phyloP scores from a whole-genome alignment of 2,888 invertebrate species.

The Psylliodes chrysocephalus region DNA sequence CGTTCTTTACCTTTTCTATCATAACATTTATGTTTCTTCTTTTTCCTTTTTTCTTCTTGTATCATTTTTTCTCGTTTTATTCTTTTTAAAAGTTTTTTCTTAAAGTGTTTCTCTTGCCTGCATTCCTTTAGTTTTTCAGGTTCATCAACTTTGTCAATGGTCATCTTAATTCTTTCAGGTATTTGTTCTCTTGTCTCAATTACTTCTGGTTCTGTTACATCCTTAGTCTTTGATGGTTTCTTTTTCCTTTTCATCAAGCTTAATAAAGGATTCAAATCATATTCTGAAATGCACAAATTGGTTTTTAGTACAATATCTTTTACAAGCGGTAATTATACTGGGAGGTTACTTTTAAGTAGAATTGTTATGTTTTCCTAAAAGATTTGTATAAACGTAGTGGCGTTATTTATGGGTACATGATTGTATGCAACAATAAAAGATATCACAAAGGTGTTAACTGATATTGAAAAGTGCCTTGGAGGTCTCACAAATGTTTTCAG shows the following conservation, averaged over 20 bases:
- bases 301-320: too few species aligned
- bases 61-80: conserved; percentile 74
- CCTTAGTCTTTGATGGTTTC: conserved; percentile 72
- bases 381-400: too few species aligned
- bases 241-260: conserved; percentile 81
- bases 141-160: conserved; percentile 10
- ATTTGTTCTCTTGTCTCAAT: conserved; percentile 36
- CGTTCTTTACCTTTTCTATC: conserved; percentile 77
- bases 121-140: conserved; percentile 45
- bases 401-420: too few species aligned
- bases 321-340: too few species aligned
- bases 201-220: conserved; percentile 58
- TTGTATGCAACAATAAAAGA: too few species aligned
- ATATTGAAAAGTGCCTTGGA: too few species aligned
- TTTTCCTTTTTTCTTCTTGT: conserved; percentile 69
- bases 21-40: conserved; percentile 74
- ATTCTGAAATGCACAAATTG: conserved; percentile 79
- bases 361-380: too few species aligned
- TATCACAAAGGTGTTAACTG: too few species aligned
- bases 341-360: too few species aligned
- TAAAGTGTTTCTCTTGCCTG: conserved; percentile 66
- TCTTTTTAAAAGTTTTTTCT: conserved; percentile 76
- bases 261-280: conserved; percentile 83
- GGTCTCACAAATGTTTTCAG: too few species aligned
- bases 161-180: conserved; percentile 20